phyloP scores from a whole-genome alignment of 2,797 vertebrate species.

The Apodemus agrarius region DNA sequence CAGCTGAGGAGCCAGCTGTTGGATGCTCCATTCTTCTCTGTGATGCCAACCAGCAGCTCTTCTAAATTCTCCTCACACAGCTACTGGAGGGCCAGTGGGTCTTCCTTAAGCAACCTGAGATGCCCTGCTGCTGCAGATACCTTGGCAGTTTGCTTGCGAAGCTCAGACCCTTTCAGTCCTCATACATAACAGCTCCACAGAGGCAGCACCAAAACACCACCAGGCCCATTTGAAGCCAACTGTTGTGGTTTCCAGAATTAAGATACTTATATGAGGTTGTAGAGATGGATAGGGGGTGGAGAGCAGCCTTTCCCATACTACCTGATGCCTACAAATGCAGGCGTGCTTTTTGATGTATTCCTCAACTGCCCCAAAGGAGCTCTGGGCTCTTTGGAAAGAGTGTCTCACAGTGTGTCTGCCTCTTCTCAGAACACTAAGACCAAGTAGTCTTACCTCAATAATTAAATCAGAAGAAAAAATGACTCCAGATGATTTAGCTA shows the following conservation, averaged over 20 bases:
- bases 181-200: not conserved
- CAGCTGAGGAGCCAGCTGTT: not conserved
- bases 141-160: not conserved
- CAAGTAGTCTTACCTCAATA: not conserved
- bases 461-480: not conserved
- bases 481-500: not conserved
- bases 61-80: accelerated
- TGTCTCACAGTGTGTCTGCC: not conserved
- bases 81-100: accelerated
- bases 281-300: not conserved
- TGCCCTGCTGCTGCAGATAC: not conserved
- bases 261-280: not conserved
- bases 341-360: not conserved
- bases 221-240: not conserved
- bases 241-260: not conserved
- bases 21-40: not conserved
- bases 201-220: not conserved
- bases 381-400: not conserved
- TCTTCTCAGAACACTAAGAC: not conserved
- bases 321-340: accelerated
- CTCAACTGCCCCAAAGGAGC: not conserved
- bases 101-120: not conserved
- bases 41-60: too few relatives aligned
- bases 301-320: not conserved
- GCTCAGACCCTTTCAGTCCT: not conserved